phyloP scores from a whole-genome alignment of 1,140 invertebrate genomes.

The Octopus sinensis region DNA sequence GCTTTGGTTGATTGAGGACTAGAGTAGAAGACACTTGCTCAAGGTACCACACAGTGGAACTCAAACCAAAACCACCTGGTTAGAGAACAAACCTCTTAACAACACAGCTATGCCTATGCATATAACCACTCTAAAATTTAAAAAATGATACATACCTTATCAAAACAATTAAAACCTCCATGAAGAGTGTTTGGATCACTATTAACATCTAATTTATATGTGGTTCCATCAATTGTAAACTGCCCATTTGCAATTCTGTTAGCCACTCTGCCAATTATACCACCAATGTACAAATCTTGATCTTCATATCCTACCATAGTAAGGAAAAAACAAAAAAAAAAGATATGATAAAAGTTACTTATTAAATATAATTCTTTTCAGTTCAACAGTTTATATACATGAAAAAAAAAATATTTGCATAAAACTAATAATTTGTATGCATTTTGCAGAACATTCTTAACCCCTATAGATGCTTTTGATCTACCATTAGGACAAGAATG shows the following conservation, averaged over 20 bases:
- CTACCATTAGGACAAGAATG: no score
- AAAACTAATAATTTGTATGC: no score
- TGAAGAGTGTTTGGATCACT: conserved; percentile 74
- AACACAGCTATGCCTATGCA: background rate
- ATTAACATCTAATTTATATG: conserved; percentile 74
- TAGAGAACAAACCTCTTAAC: background rate
- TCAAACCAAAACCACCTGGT: no score
- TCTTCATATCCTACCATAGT: conserved; percentile 38
- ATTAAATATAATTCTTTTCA: no score
- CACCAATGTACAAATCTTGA: conserved; percentile 72
- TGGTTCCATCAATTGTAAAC: conserved; percentile 69
- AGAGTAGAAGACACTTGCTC: no score
- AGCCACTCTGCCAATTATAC: conserved; percentile 81
- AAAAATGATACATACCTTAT: conserved; percentile 64
- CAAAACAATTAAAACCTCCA: conserved; percentile 82
- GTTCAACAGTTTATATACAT: no score
- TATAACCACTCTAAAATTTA: background rate
- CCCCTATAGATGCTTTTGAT: no score
- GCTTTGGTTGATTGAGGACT: no score
- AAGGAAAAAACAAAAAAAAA: background rate
- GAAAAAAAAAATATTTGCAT: no score
- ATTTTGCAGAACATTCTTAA: no score
- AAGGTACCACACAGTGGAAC: no score
- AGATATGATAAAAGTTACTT: background rate
- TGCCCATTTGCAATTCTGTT: conserved; percentile 74